Percentiles rank a stretch among this genome's conserved stretches.
phyloP scores from a whole-genome alignment of 2,113 vertebrate genomes.

The Saguinus imperator region DNA sequence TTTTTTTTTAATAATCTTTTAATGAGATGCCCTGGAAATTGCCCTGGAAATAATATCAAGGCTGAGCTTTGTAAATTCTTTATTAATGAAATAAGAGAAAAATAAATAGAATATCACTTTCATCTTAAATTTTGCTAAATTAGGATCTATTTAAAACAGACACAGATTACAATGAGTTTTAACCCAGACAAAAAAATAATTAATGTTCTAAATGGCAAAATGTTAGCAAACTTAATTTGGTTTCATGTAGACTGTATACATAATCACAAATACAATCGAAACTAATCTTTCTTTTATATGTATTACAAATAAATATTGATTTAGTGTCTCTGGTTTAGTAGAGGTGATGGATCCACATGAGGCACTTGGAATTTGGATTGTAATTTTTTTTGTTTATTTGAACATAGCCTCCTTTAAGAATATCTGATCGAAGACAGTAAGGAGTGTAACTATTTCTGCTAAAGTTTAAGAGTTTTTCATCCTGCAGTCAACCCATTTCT shows the following conservation, averaged over 20 bases:
- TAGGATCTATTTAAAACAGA: not conserved
- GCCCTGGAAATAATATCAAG: slow-evolving; percentile 27
- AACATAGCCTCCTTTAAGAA: not conserved
- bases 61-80: slow-evolving; percentile 15
- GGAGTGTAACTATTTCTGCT: not conserved
- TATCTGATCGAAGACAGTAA: not conserved
- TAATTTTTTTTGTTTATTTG: not conserved
- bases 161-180: not conserved
- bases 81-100: slow-evolving; percentile 51
- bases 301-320: not conserved
- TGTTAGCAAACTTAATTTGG: not conserved
- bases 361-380: not conserved
- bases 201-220: not conserved
- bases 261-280: not conserved
- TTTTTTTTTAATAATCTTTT: too few relatives aligned
- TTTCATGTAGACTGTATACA: not conserved
- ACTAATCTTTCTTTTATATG: not conserved
- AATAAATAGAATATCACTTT: slow-evolving; percentile 48
- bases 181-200: not conserved
- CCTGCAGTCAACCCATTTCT: rapidly evolving
- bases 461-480: not conserved
- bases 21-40: slow-evolving; percentile 50
- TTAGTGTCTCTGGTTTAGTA: not conserved
- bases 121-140: slow-evolving; percentile 37
- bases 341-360: not conserved